phyloP scores from a whole-genome alignment of 2,888 invertebrate genomes.

The Crioceris asparagi region DNA sequence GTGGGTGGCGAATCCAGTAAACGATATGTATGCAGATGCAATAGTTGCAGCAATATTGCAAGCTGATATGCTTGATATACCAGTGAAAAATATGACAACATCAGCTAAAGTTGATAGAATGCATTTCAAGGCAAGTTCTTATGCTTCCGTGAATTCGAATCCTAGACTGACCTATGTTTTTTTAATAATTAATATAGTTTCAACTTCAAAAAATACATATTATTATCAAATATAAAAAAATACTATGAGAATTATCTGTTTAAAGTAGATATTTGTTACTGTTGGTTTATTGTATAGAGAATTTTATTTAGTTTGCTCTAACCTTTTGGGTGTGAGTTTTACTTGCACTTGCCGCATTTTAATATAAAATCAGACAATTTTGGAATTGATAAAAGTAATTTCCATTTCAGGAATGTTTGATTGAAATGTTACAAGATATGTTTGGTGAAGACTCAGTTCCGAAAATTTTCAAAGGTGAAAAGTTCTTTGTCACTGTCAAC shows the following conservation, averaged over 20 bases:
- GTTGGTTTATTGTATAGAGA: not conserved
- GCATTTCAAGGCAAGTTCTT: constrained; percentile 70
- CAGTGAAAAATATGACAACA: constrained; percentile 49
- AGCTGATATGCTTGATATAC: constrained; percentile 59
- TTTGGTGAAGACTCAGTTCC: constrained; percentile 91
- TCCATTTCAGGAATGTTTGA: constrained; percentile 59
- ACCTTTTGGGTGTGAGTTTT: too few species aligned
- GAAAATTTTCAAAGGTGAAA: constrained; percentile 87
- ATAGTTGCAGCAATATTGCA: constrained; percentile 80
- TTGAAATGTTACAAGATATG: constrained; percentile 88
- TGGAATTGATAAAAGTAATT: too few species aligned
- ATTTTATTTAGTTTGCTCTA: not conserved
- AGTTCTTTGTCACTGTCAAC: constrained; percentile 74
- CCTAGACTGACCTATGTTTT: too few species aligned
- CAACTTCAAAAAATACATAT: too few species aligned
- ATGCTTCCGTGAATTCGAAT: too few species aligned
- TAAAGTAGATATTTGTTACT: too few species aligned
- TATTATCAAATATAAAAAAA: too few species aligned
- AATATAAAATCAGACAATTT: too few species aligned
- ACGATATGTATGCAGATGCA: constrained; percentile 98
- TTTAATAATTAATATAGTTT: too few species aligned
- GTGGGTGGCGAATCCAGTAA: constrained; percentile 91
- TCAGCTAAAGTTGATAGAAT: constrained; percentile 72
- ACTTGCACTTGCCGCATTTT: too few species aligned
- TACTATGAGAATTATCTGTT: too few species aligned